These are phyloP conservation scores for Sturmia bella DNA, from an alignment of 2,888 invertebrate genomes.

Conservation along the genomic window DNA sequence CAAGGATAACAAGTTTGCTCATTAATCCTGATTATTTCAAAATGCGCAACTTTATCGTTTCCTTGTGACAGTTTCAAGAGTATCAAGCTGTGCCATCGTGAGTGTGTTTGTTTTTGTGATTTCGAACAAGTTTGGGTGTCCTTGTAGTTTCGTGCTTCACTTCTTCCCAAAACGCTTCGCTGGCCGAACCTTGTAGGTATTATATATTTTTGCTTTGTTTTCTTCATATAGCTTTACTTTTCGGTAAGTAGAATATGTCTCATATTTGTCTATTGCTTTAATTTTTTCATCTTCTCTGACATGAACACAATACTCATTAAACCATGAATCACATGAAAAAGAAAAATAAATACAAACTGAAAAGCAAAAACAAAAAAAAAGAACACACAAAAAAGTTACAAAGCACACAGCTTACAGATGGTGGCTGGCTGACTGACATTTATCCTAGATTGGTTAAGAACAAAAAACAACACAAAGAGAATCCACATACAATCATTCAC, in stretches of 20 bases:
- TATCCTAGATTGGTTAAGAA: slow-evolving; percentile 60
- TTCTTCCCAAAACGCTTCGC: slow-evolving; percentile 24
- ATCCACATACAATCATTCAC: slow-evolving; percentile 28
- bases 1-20: slow-evolving; percentile 66
- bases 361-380: slow-evolving; percentile 25
- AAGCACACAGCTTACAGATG: slow-evolving; percentile 52
- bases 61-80: slow-evolving; percentile 64
- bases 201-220: slow-evolving; percentile 12
- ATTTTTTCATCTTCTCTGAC: slow-evolving; percentile 51
- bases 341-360: slow-evolving; percentile 1
- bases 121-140: slow-evolving; percentile 29
- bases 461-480: slow-evolving; percentile 51
- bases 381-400: too few species aligned
- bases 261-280: slow-evolving; percentile 56
- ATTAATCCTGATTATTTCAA: slow-evolving; percentile 68
- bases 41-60: slow-evolving; percentile 64
- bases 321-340: slow-evolving; percentile 56
- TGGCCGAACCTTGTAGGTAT: slow-evolving; percentile 4
- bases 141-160: slow-evolving; percentile 1
- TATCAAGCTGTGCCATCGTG: slow-evolving; percentile 55
- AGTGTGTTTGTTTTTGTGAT: slow-evolving; percentile 37
- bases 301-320: slow-evolving; percentile 61
- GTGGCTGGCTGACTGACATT: slow-evolving; percentile 62
- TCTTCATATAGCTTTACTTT: slow-evolving; percentile 30
- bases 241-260: slow-evolving; percentile 42